Percentiles rank a stretch among this genome's conserved stretches.
These are phyloP conservation scores for Limnephilus lunatus DNA, from an alignment of 2,888 invertebrate species.

Conservation along the genomic window DNA sequence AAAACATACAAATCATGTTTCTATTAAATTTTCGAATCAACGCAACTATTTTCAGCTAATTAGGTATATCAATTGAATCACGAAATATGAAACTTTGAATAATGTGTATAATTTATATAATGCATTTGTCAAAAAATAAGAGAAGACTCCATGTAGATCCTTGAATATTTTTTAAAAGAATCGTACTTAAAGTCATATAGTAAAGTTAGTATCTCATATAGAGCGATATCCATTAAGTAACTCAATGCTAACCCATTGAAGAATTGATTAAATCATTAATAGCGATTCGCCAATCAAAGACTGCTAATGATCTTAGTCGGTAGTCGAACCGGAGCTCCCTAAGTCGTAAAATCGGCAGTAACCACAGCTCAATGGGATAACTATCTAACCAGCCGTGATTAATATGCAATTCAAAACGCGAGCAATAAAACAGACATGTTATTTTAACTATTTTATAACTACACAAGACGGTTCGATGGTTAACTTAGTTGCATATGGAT, in stretches of 20 bases:
- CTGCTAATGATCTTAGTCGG: conserved; percentile 31
- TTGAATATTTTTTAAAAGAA: not conserved
- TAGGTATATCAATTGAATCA: too few relatives aligned
- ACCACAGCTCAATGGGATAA: not conserved
- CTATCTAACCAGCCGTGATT: conserved; percentile 32
- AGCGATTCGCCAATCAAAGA: conserved; percentile 35
- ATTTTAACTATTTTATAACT: not conserved
- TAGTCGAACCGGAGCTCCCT: not conserved
- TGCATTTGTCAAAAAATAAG: too few relatives aligned
- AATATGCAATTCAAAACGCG: conserved; percentile 39
- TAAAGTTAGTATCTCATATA: not conserved
- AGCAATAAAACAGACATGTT: conserved; percentile 16
- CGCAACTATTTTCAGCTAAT: too few relatives aligned
- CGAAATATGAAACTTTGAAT: too few relatives aligned
- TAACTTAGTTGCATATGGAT: not conserved
- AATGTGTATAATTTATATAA: too few relatives aligned
- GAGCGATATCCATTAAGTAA: not conserved
- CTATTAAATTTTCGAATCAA: too few relatives aligned
- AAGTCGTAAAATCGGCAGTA: conserved; percentile 30
- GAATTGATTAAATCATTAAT: conserved; percentile 13
- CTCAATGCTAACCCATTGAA: not conserved
- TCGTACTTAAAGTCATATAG: not conserved
- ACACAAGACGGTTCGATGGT: not conserved
- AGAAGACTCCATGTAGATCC: too few relatives aligned
- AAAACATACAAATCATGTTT: too few relatives aligned